Evolutionary conservation across 1,140 invertebrate species (phyloP), one percentile per base, ranked within the genome.

Genomic region (Pygmarrhopalites habei): DNA sequence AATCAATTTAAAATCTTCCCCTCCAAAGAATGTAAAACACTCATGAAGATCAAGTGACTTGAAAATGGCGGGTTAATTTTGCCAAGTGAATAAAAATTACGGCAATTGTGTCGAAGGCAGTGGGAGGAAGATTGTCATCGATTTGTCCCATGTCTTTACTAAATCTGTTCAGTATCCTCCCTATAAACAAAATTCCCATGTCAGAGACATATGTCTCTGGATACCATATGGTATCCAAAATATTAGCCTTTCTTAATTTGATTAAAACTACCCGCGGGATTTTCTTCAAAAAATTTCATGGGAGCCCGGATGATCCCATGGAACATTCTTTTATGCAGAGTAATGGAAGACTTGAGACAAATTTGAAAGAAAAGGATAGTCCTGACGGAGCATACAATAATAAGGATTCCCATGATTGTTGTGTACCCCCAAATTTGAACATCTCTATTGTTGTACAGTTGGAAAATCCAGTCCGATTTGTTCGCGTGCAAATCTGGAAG

Each of bases 301-400:
- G 86, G 83, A 0, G 87, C 83, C 1, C 82, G 79, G 0, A 88
- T 82, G 26, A 92, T 84, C 14, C 81, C 80, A 17, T 74, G 73
- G 74, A 92, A 93, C 88, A 94, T 92, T n/a, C 76, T 77, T 72
- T 92, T 85, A 73, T 95, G 92, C 7, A 95, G 77, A 32, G 7
- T 17, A 28, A 55, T 23, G 0, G 91, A 92, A n/a, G n/a, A n/a
- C 19, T 81, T 85, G 82, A 91, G 86, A 69, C 86, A 89, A 10
- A 90, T 79, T 69, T 83, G 82, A 76, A 91, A 91, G 75, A 90
- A 92, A 3, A 81, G 71, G 26, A 85, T 79, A 0, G 86, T 87
- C 58, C 87, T 76, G 4, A 69, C 53, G 58, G 62, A 61, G 10
- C 64, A 61, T 66, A 62, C 51, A 65, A 52, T 25, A 65, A 52